Conservation (phyloP, 2,113 vertebrate genomes). For the Atrichornis clamosus region DNA sequence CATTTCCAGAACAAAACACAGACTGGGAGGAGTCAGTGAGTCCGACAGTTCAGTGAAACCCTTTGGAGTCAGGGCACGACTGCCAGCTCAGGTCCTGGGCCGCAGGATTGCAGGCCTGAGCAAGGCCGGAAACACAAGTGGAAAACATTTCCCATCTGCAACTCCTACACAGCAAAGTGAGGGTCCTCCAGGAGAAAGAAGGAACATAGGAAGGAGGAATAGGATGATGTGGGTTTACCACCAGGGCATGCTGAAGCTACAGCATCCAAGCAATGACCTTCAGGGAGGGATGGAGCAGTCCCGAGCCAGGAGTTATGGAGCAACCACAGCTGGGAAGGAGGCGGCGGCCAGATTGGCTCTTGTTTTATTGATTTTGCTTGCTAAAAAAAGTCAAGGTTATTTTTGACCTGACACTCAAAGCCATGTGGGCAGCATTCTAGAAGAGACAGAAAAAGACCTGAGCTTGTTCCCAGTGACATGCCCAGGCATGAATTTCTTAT, state of each 20-base stretch:
- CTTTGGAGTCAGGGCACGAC: neutral
- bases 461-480: neutral
- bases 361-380: slow-evolving; percentile 45
- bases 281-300: neutral
- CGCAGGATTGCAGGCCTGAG: neutral
- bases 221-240: neutral
- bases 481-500: neutral
- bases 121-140: neutral
- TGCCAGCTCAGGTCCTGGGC: neutral
- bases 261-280: neutral
- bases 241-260: neutral
- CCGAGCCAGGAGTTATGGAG: neutral
- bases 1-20: neutral
- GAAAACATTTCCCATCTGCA: neutral
- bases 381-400: slow-evolving; percentile 51
- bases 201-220: neutral
- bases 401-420: slow-evolving; percentile 40
- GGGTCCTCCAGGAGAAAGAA: neutral
- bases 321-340: slow-evolving; percentile 39
- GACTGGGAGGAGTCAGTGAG: neutral
- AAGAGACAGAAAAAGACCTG: neutral
- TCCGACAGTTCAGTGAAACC: neutral
- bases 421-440: neutral
- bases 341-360: neutral
- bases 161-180: neutral